Conservation (phyloP, 2,888 invertebrate genomes). For the Zaprionus lineosus region DNA sequence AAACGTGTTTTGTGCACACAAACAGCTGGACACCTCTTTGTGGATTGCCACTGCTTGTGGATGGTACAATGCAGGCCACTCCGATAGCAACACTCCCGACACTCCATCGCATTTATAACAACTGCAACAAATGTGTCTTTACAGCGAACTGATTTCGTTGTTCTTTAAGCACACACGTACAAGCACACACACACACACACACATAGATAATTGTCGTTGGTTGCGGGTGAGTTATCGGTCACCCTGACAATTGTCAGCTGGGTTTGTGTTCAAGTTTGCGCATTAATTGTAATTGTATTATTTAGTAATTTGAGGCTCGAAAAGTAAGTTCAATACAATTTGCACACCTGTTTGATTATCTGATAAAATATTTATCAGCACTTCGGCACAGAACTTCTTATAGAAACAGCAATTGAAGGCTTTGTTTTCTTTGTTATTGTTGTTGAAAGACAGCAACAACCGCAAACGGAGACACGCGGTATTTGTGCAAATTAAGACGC, state of each 20-base stretch:
- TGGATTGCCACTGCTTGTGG: slow-evolving; percentile 4
- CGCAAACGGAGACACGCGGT: neutral
- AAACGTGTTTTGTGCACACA: slow-evolving; percentile 57
- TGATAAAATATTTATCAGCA: slow-evolving; percentile 31
- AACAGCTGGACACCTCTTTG: slow-evolving; percentile 40
- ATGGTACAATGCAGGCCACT: slow-evolving; percentile 21
- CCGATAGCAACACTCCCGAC: slow-evolving; percentile 23
- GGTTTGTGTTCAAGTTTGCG: too few species aligned
- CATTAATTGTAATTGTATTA: slow-evolving; percentile 20
- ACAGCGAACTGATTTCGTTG: too few species aligned
- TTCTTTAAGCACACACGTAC: too few species aligned
- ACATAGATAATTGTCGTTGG: slow-evolving; percentile 18
- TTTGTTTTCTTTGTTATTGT: slow-evolving; percentile 6
- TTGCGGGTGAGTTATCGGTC: slow-evolving; percentile 8
- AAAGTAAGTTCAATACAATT: neutral
- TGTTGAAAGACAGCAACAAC: slow-evolving; percentile 13
- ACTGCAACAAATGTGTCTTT: too few species aligned
- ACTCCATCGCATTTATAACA: too few species aligned
- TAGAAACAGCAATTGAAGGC: slow-evolving; percentile 8
- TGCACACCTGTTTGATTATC: slow-evolving; percentile 47
- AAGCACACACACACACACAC: neutral
- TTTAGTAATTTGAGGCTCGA: neutral
- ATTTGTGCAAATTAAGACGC: slow-evolving; percentile 2
- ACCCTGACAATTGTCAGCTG: slow-evolving; percentile 8
- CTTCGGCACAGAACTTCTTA: slow-evolving; percentile 17